Percentiles rank a stretch among this genome's conserved stretches.
Conservation (phyloP, 2,888 invertebrate species). For the Oligia fasciuncula region DNA sequence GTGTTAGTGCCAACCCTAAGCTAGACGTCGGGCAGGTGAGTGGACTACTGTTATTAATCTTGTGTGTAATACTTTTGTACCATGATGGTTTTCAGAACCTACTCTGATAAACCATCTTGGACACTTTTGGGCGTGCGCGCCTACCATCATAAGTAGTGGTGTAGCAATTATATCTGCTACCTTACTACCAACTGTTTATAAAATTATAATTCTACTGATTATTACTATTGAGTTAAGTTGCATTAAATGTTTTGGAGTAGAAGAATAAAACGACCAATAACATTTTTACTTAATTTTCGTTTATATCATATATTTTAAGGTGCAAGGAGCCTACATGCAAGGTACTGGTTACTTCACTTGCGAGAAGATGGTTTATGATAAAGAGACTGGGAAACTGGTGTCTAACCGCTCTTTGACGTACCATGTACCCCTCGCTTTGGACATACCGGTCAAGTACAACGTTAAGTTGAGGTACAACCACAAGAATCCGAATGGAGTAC, state of each 20-base stretch:
- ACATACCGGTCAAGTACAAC: conserved; percentile 92
- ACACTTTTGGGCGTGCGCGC: too few relatives aligned
- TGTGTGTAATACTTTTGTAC: too few relatives aligned
- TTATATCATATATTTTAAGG: conserved; percentile 70
- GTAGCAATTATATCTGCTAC: neutral
- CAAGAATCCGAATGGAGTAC: conserved; percentile 91
- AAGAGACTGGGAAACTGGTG: conserved; percentile 90
- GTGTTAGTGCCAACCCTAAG: conserved; percentile 91
- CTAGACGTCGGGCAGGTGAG: conserved; percentile 92
- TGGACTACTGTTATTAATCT: neutral
- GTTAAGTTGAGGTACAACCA: conserved; percentile 91
- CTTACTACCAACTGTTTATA: neutral
- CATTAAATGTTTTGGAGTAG: neutral
- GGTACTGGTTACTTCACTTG: conserved; percentile 92
- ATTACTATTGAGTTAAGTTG: neutral
- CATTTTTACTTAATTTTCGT: neutral
- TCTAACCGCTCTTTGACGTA: conserved; percentile 93
- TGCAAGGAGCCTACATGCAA: conserved; percentile 93
- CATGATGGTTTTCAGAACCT: too few relatives aligned
- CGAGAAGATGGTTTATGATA: conserved; percentile 92
- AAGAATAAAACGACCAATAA: neutral
- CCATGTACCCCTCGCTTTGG: conserved; percentile 92
- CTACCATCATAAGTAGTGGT: neutral
- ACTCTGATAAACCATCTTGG: too few relatives aligned
- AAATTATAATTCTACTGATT: neutral